Percentiles rank a stretch among this genome's conserved stretches.
Conservation (phyloP, 35 echinoderm and acorn worm species). For the Strongylocentrotus purpuratus region DNA sequence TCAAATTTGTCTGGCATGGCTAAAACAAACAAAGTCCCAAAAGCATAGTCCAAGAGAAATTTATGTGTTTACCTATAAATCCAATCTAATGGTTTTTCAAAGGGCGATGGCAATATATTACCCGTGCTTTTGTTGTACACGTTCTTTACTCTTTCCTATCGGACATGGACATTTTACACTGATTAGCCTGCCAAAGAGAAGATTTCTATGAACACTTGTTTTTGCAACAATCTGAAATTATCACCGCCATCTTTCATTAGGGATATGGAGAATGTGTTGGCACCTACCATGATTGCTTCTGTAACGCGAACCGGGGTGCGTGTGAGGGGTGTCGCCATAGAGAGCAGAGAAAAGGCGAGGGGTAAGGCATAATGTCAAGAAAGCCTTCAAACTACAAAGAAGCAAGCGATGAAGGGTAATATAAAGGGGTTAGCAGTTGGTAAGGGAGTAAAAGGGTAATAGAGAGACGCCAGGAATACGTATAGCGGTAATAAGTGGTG, state of each 20-base stretch:
- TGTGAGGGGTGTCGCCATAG: background rate
- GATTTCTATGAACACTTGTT: background rate
- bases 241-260: constrained; percentile 10
- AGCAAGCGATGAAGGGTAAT: background rate
- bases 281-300: background rate
- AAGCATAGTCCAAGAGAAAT: background rate
- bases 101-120: background rate
- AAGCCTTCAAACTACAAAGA: background rate
- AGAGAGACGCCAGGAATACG: background rate
- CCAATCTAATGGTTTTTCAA: background rate
- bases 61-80: constrained; percentile 5
- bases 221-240: background rate
- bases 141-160: background rate
- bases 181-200: constrained; percentile 1
- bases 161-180: background rate
- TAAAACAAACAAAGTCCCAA: background rate
- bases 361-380: background rate
- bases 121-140: background rate
- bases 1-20: background rate
- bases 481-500: background rate
- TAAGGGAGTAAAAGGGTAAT: background rate
- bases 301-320: background rate
- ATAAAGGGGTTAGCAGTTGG: background rate
- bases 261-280: background rate
- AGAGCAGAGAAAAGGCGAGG: background rate